Evolutionary conservation across 2,113 vertebrate genomes (phyloP).

Genomic region (Mesocricetus auratus): DNA sequence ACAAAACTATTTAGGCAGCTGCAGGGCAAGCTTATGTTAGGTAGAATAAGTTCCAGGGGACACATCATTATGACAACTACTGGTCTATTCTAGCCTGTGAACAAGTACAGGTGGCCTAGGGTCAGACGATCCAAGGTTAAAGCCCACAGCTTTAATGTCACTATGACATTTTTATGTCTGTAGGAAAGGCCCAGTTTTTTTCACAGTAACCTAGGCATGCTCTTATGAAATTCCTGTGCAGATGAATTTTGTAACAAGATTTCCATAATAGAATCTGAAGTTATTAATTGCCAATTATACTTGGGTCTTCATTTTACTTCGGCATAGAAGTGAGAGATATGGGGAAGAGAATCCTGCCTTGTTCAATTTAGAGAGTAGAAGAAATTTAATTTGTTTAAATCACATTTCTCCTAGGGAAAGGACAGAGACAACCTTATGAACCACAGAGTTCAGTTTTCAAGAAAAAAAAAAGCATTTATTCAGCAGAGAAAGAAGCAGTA

Average conservation of each 20-base stretch:
- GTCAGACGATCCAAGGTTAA: not conserved
- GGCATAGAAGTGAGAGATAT: constrained; percentile 7
- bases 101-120: not conserved
- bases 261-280: constrained; percentile 66
- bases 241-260: constrained; percentile 32
- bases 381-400: constrained; percentile 78
- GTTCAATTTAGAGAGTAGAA: constrained; percentile 67
- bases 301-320: constrained; percentile 57
- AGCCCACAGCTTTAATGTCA: rapidly evolving
- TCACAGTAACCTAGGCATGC: not conserved
- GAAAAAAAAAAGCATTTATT: constrained; percentile 4
- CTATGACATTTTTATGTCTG: not conserved
- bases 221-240: not conserved
- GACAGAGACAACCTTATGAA: constrained; percentile 14
- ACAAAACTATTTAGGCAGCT: not conserved
- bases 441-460: not conserved
- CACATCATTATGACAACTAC: rapidly evolving
- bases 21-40: rapidly evolving
- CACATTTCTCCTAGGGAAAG: constrained; percentile 59
- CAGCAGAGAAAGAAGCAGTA: not conserved
- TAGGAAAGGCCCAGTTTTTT: not conserved
- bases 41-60: rapidly evolving
- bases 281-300: constrained; percentile 73
- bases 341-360: not conserved
- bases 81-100: rapidly evolving